A percentile compares a stretch with the other conserved stretches of the same genome.
Evolutionary conservation across 2,888 invertebrate genomes (phyloP).

Genomic region (Icerya purchasi): DNA sequence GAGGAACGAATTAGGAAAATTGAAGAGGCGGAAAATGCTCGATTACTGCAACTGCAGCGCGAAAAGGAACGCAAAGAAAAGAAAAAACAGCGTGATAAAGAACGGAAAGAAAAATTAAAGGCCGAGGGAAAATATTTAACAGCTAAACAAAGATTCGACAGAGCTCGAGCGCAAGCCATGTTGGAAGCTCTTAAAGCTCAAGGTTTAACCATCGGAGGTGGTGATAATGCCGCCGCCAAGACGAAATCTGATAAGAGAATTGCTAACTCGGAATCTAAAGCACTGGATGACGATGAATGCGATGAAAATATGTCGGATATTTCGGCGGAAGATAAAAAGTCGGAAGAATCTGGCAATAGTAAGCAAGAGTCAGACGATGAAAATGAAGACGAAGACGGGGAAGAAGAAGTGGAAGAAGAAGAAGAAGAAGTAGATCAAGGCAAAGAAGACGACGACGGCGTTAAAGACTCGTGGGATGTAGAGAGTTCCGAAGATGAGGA

Average conservation of each 20-base stretch:
- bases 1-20: constrained; percentile 54
- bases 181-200: constrained; percentile 73
- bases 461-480: constrained; percentile 26
- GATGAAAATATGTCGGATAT: no score
- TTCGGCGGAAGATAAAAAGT: constrained; percentile 16
- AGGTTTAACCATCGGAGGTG: constrained; percentile 37
- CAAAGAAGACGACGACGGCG: constrained; percentile 26
- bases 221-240: constrained; percentile 26
- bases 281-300: constrained; percentile 17
- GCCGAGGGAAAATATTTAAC: constrained; percentile 90
- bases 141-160: constrained; percentile 78
- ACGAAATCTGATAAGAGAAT: constrained; percentile 13
- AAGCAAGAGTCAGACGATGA: constrained; percentile 17
- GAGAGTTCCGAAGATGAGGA: constrained; percentile 3
- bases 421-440: constrained; percentile 24
- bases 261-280: constrained; percentile 15
- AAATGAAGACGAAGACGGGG: constrained; percentile 14
- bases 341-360: constrained; percentile 15
- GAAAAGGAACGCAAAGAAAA: constrained; percentile 74
- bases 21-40: constrained; percentile 49
- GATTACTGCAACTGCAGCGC: constrained; percentile 46
- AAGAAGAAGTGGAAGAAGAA: constrained; percentile 20
- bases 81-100: constrained; percentile 80
- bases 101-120: constrained; percentile 74
- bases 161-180: constrained; percentile 69